phyloP scores from a whole-genome alignment of 2,888 invertebrate genomes.

The Arenicola marina region DNA sequence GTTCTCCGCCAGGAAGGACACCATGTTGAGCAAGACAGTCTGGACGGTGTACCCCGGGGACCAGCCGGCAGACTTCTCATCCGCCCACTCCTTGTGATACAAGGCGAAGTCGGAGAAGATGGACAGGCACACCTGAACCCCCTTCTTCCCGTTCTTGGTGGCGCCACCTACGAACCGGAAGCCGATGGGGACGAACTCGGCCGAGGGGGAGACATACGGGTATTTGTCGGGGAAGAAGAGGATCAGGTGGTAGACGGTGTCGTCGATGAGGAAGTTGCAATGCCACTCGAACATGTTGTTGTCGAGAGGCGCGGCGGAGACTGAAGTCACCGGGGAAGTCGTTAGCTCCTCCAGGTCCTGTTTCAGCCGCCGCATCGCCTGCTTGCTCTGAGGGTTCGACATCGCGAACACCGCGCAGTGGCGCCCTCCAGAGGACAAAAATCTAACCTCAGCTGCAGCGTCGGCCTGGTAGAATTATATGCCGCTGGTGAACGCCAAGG shows the following conservation, averaged over 20 bases:
- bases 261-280: slow-evolving; percentile 48
- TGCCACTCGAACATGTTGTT: slow-evolving; percentile 52
- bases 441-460: no score
- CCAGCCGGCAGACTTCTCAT: slow-evolving; percentile 48
- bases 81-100: slow-evolving; percentile 49
- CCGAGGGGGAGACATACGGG: slow-evolving; percentile 48
- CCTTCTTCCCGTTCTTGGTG: slow-evolving; percentile 46
- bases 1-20: slow-evolving; percentile 47
- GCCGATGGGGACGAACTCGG: slow-evolving; percentile 48
- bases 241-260: slow-evolving; percentile 46
- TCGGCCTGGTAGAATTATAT: no score
- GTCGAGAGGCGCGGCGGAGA: slow-evolving; percentile 48
- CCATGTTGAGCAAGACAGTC: slow-evolving; percentile 48
- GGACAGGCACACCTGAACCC: slow-evolving; percentile 44
- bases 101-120: slow-evolving; percentile 51
- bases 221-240: slow-evolving; percentile 46
- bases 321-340: slow-evolving; percentile 44
- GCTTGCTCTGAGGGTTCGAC: no score
- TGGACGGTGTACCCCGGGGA: slow-evolving; percentile 51
- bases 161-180: slow-evolving; percentile 48
- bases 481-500: no score
- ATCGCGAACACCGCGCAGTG: no score
- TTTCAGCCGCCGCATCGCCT: slow-evolving; percentile 46
- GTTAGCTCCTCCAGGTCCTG: slow-evolving; percentile 43
- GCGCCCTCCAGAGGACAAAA: no score